These are phyloP conservation scores for Nephrotoma appendiculata DNA, from an alignment of 2,888 invertebrate genomes.

Conservation along the genomic window DNA sequence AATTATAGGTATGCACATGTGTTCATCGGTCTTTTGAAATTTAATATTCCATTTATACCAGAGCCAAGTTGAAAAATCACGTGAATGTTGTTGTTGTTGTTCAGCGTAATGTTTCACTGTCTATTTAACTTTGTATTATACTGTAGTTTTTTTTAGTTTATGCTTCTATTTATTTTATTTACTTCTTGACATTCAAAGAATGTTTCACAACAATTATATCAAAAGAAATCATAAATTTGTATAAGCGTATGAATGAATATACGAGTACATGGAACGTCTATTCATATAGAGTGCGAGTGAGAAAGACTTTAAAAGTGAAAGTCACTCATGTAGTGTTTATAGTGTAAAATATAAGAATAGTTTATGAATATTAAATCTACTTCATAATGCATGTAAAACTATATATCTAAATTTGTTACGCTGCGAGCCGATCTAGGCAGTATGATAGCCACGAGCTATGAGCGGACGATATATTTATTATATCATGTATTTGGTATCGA, in stretches of 20 bases:
- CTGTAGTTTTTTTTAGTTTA: neutral
- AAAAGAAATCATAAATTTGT: neutral
- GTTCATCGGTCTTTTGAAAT: neutral
- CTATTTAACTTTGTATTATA: neutral
- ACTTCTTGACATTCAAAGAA: neutral
- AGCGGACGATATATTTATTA: too few species aligned
- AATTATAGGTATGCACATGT: neutral
- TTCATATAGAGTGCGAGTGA: neutral
- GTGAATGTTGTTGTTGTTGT: neutral
- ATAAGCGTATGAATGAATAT: neutral
- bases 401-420: neutral
- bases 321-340: neutral
- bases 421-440: too few species aligned
- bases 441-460: too few species aligned
- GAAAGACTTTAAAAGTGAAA: neutral
- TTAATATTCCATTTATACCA: neutral
- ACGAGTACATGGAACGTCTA: neutral
- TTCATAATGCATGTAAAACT: neutral
- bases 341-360: neutral
- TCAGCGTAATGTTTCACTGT: neutral
- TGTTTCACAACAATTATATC: neutral
- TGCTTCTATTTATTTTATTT: neutral
- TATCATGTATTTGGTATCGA: too few species aligned
- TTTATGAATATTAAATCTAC: neutral
- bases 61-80: neutral